A percentile compares a stretch with the other conserved stretches of the same genome.
phyloP scores from a whole-genome alignment of 2,113 vertebrate species.

The Mungos mungo region DNA sequence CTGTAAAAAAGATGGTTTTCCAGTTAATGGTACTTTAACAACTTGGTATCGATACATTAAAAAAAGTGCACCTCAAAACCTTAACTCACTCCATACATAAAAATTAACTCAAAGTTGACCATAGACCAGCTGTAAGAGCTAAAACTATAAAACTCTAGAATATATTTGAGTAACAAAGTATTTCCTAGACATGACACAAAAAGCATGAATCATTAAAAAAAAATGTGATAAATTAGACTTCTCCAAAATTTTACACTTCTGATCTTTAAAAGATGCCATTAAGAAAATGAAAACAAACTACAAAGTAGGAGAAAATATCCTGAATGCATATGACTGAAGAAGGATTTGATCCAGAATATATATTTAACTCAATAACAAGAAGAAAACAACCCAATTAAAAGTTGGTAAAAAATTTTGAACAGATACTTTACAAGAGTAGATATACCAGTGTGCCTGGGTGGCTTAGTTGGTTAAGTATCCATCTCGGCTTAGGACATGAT shows the following conservation, averaged over 20 bases:
- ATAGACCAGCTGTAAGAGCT: not conserved
- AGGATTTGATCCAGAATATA: not conserved
- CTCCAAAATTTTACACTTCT: not conserved
- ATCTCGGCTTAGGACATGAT: not conserved
- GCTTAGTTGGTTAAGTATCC: not conserved
- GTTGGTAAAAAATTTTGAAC: not conserved
- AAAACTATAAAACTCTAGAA: not conserved
- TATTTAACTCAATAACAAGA: not conserved
- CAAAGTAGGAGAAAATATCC: not conserved
- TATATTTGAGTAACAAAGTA: not conserved
- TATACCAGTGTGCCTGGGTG: not conserved
- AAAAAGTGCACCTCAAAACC: not conserved
- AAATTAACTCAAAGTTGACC: not conserved
- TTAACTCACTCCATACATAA: not conserved
- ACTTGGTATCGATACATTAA: not conserved
- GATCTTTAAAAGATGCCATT: not conserved
- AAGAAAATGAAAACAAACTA: constrained; percentile 33
- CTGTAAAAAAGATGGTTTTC: not conserved
- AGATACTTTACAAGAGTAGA: not conserved
- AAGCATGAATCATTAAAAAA: not conserved
- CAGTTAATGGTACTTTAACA: not conserved
- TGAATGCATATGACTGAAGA: not conserved
- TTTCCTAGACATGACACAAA: constrained; percentile 14
- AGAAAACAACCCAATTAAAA: not conserved
- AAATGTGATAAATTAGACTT: not conserved